Evolutionary conservation across 2,113 vertebrate genomes (phyloP).

Genomic region (Tyrannus savana): DNA sequence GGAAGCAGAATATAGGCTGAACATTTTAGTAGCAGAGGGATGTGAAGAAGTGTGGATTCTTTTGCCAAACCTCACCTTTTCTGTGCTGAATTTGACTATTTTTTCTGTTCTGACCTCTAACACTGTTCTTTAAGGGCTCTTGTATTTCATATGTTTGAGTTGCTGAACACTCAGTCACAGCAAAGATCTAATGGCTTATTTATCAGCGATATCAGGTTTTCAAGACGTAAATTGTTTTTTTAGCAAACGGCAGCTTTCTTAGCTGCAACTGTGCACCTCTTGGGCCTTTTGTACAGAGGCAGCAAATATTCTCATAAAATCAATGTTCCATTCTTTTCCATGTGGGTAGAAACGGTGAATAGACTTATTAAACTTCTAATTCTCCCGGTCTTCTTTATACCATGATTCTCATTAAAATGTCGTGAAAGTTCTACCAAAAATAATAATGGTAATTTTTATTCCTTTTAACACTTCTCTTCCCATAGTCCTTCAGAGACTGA

Average conservation of each 20-base stretch:
- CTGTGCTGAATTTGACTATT: not conserved
- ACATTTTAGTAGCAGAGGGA: not conserved
- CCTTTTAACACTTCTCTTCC: constrained; percentile 10
- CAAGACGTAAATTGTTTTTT: not conserved
- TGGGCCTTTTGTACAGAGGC: not conserved
- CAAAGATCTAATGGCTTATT: constrained; percentile 30
- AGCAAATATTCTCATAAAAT: constrained; percentile 9
- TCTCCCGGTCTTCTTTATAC: not conserved
- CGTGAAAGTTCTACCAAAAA: not conserved
- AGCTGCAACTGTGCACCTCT: not conserved
- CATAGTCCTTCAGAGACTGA: not conserved
- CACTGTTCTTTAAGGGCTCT: not conserved
- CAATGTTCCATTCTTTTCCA: not conserved
- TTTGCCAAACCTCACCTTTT: constrained; percentile 40
- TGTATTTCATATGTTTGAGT: constrained; percentile 1
- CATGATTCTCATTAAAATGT: not conserved
- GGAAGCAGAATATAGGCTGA: not conserved
- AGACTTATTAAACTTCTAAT: not conserved
- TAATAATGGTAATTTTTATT: not conserved
- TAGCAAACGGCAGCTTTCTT: not conserved
- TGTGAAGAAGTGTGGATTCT: not conserved
- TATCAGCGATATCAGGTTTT: not conserved
- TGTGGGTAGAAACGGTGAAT: not conserved
- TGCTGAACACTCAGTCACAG: not conserved
- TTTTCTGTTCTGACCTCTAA: constrained; percentile 52